Percentiles rank a stretch among this genome's conserved stretches.
Conservation (phyloP, 2,113 vertebrate species). For the Clarias macrocephalus region DNA sequence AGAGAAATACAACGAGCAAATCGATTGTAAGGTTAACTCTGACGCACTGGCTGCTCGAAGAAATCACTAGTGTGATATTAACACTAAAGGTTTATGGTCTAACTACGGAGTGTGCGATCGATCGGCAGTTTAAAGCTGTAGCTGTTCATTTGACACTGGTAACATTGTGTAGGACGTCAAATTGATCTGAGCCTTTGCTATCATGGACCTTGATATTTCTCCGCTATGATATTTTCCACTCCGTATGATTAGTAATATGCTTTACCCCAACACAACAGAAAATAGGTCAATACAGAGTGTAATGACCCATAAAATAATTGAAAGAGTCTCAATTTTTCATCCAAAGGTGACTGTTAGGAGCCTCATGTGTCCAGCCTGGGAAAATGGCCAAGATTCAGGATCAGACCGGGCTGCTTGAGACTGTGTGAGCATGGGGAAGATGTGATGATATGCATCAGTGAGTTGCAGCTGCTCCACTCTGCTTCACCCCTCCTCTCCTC, state of each 20-base stretch:
- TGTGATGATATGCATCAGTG: conserved; percentile 42
- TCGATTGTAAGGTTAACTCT: conserved; percentile 1
- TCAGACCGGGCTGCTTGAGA: conserved; percentile 8
- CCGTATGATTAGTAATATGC: conserved; percentile 10
- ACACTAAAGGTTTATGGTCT: not conserved
- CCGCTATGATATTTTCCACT: conserved; percentile 17
- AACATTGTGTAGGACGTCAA: not conserved
- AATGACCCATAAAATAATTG: conserved; percentile 23
- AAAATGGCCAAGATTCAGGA: conserved; percentile 15
- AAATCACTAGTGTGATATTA: conserved; percentile 17
- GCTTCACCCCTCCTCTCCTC: conserved; percentile 24
- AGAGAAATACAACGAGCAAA: not conserved
- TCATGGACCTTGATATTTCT: conserved; percentile 7
- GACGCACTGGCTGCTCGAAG: not conserved
- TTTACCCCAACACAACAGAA: conserved; percentile 4
- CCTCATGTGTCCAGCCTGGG: conserved; percentile 24
- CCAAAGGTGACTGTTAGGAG: conserved; percentile 12
- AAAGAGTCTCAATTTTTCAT: conserved; percentile 43
- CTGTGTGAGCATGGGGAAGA: conserved; percentile 20
- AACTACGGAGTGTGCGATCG: not conserved
- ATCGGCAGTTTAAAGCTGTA: not conserved
- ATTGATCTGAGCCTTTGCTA: conserved; percentile 2
- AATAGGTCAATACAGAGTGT: conserved; percentile 24
- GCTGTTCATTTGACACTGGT: not conserved
- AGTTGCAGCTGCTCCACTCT: conserved; percentile 40